phyloP scores from a whole-genome alignment of 2,888 invertebrate species.

The Phaedon cochleariae region DNA sequence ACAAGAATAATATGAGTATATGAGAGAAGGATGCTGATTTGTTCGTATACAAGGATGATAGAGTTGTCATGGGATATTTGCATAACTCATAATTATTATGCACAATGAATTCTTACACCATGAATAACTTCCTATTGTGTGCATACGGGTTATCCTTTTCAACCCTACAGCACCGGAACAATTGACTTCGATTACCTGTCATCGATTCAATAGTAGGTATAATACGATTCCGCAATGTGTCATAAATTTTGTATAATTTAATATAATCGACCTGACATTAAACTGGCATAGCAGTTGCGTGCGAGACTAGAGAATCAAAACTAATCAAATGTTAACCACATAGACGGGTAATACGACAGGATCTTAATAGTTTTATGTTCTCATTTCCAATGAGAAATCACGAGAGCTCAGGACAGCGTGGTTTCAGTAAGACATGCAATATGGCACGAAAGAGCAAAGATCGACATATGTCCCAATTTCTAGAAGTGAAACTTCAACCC shows the following conservation, averaged over 20 bases:
- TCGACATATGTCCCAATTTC: not conserved
- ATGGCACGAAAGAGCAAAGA: slow-evolving; percentile 8
- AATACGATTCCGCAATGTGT: not conserved
- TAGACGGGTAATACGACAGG: slow-evolving; percentile 42
- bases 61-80: no score
- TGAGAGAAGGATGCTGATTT: no score
- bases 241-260: slow-evolving; percentile 33
- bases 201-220: not conserved
- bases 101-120: no score
- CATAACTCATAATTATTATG: no score
- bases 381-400: slow-evolving; percentile 30
- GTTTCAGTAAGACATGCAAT: slow-evolving; percentile 22
- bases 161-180: not conserved
- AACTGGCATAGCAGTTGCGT: slow-evolving; percentile 45
- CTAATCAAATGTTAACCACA: slow-evolving; percentile 49
- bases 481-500: not conserved
- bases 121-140: no score
- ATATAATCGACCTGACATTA: slow-evolving; percentile 41
- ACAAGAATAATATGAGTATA: no score
- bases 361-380: slow-evolving; percentile 45
- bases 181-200: slow-evolving; percentile 3
- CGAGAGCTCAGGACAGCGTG: slow-evolving; percentile 16
- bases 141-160: no score
- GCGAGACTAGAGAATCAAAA: slow-evolving; percentile 44
- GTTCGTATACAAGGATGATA: no score